Conservation (phyloP, 2,888 invertebrate genomes). For the Hypercompe scribonia region DNA sequence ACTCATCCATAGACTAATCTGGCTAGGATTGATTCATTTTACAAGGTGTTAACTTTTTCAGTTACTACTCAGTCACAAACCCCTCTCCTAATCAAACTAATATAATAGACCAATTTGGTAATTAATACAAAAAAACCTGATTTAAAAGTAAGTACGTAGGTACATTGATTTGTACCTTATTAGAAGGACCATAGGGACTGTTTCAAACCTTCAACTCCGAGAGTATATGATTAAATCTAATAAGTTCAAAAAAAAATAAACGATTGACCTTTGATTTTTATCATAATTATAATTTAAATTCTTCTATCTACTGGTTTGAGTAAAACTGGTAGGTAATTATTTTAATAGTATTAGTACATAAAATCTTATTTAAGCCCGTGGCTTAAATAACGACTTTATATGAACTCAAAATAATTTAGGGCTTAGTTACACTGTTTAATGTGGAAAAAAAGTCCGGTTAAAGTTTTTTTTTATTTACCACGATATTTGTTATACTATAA, state of each 20-base stretch:
- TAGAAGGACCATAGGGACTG: not conserved
- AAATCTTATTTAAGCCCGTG: too few relatives aligned
- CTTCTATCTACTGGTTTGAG: slow-evolving; percentile 9
- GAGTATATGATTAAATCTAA: not conserved
- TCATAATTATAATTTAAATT: slow-evolving; percentile 16
- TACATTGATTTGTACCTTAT: not conserved
- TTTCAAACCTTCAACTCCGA: not conserved
- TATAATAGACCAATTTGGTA: not conserved
- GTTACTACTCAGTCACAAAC: too few relatives aligned
- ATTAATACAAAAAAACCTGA: not conserved
- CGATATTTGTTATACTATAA: too few relatives aligned
- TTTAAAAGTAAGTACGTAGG: not conserved
- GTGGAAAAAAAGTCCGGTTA: too few relatives aligned
- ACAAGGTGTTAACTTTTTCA: too few relatives aligned
- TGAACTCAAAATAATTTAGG: slow-evolving; percentile 8
- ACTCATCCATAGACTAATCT: too few relatives aligned
- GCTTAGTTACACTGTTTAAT: too few relatives aligned
- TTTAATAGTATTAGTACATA: too few relatives aligned
- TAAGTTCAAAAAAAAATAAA: slow-evolving; percentile 15
- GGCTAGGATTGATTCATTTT: too few relatives aligned
- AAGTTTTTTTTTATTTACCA: too few relatives aligned
- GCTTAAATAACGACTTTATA: not conserved
- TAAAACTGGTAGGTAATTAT: slow-evolving; percentile 7
- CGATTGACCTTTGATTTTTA: slow-evolving; percentile 19
- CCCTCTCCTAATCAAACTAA: too few relatives aligned